Evolutionary conservation across 2,888 invertebrate species (phyloP).

Genomic region (Microctonus brassicae): DNA sequence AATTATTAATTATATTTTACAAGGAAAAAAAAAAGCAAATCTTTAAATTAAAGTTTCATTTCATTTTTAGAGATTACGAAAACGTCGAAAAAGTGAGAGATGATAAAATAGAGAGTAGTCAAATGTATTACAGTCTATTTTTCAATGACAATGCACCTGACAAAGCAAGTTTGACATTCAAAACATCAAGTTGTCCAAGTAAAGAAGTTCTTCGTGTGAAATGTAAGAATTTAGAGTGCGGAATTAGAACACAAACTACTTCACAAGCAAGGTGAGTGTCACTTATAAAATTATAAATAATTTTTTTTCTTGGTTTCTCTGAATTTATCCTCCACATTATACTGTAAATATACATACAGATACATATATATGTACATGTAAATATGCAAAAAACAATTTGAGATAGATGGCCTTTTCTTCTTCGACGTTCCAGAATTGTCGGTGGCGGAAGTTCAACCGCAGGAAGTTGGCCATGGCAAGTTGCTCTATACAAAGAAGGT

Average conservation of each 20-base stretch:
- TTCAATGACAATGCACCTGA: constrained; percentile 70
- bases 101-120: constrained; percentile 50
- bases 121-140: constrained; percentile 75
- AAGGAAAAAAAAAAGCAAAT: background rate
- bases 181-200: constrained; percentile 75
- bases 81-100: constrained; percentile 65
- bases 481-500: constrained; percentile 87
- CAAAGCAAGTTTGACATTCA: constrained; percentile 77
- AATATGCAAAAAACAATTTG: background rate
- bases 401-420: background rate
- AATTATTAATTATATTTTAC: background rate
- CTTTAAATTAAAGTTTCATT: background rate
- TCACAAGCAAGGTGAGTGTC: constrained; percentile 76
- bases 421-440: constrained; percentile 78
- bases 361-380: background rate
- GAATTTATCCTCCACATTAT: no score
- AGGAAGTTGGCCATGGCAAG: constrained; percentile 89
- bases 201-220: constrained; percentile 78
- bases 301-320: no score
- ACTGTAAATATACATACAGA: no score
- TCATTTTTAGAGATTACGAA: constrained; percentile 65
- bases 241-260: constrained; percentile 77
- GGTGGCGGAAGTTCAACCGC: constrained; percentile 83
- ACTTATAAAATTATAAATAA: background rate
- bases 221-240: constrained; percentile 80